A percentile compares a stretch with the other conserved stretches of the same genome.
Evolutionary conservation across 2,888 invertebrate species (phyloP).

Genomic region (Neoaliturus tenellus): DNA sequence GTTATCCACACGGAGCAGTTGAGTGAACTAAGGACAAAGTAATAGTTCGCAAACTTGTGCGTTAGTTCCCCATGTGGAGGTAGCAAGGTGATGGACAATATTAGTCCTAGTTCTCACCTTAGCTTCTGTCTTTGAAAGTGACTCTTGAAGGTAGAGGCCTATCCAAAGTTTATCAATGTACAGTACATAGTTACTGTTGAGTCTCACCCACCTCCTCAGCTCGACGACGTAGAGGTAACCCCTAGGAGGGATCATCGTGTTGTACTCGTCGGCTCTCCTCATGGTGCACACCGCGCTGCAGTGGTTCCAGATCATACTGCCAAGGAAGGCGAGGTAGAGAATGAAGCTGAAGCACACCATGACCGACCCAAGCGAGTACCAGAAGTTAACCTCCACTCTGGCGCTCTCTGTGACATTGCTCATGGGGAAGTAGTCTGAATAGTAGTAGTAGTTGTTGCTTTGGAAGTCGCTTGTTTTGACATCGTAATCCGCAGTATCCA

Average conservation of each 20-base stretch:
- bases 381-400: not conserved
- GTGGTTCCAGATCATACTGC: slow-evolving; percentile 11
- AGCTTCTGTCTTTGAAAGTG: no score
- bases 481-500: not conserved
- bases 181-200: not conserved
- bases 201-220: not conserved
- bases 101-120: not conserved
- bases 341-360: not conserved
- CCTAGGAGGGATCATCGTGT: not conserved
- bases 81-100: not conserved
- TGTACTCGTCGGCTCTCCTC: not conserved
- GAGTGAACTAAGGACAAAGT: no score
- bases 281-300: not conserved
- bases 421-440: not conserved
- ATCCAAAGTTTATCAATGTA: not conserved
- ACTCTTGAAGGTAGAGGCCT: no score
- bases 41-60: no score
- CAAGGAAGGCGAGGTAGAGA: not conserved
- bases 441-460: not conserved
- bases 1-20: no score
- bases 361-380: not conserved
- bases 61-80: not conserved
- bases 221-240: slow-evolving; percentile 3
- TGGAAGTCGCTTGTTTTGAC: not conserved
- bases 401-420: not conserved